Percentiles rank a stretch among this genome's conserved stretches.
These are phyloP conservation scores for Daphoenositta chrysoptera DNA, from an alignment of 2,113 vertebrate genomes.

Conservation along the genomic window DNA sequence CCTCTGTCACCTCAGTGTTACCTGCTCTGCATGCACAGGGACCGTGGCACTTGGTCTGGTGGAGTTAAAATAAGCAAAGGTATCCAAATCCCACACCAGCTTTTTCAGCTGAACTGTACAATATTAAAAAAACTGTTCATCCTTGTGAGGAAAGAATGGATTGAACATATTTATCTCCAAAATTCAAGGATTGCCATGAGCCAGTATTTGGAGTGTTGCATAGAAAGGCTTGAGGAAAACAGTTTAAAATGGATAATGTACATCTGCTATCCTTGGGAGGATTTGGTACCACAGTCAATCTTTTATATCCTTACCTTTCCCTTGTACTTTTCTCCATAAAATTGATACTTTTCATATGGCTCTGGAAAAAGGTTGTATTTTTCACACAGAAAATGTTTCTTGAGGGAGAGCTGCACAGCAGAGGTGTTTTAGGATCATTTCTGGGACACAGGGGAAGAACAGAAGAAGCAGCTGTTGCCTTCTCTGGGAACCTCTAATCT, in stretches of 20 bases:
- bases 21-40: neutral
- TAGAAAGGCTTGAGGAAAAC: neutral
- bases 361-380: neutral
- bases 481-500: neutral
- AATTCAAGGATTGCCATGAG: neutral
- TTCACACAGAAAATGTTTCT: neutral
- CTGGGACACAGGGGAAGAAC: neutral
- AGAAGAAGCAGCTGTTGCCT: neutral
- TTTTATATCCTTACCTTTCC: neutral
- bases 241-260: neutral
- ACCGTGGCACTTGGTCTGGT: accelerated
- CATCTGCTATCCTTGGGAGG: neutral
- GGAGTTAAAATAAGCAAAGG: neutral
- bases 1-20: neutral
- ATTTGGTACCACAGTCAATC: neutral
- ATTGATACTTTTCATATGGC: neutral
- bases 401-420: neutral
- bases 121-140: neutral
- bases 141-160: neutral
- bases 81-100: neutral
- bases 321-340: neutral
- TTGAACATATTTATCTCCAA: neutral
- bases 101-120: neutral
- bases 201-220: neutral
- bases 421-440: neutral